Evolutionary conservation across 2,888 invertebrate genomes (phyloP).

Genomic region (Hydraecia micacea): DNA sequence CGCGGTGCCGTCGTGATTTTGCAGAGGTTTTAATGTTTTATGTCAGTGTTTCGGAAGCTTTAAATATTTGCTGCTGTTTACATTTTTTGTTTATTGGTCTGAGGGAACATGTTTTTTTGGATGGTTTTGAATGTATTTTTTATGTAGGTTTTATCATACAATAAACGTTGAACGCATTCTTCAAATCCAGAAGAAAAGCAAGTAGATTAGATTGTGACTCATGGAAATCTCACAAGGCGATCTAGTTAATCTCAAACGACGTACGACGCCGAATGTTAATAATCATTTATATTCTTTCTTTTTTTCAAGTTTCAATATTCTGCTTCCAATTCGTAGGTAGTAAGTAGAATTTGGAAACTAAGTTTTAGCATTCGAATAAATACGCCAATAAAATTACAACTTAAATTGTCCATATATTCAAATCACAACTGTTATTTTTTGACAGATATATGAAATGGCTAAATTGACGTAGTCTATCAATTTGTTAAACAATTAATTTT

Average conservation of each 20-base stretch:
- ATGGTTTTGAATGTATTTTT: neutral
- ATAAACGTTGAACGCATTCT: neutral
- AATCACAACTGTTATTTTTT: neutral
- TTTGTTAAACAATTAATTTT: neutral
- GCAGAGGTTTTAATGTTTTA: slow-evolving; percentile 44
- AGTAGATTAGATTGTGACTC: too few relatives aligned
- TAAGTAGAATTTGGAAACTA: neutral
- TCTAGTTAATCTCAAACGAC: neutral
- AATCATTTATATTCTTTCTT: neutral
- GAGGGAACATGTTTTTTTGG: neutral
- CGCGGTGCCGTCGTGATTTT: slow-evolving; percentile 31
- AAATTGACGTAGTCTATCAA: neutral
- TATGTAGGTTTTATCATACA: neutral
- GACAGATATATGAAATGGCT: neutral
- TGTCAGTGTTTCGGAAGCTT: slow-evolving; percentile 9
- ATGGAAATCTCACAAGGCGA: neutral
- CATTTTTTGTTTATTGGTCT: neutral
- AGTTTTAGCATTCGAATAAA: neutral
- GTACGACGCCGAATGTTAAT: neutral
- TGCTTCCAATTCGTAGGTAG: neutral
- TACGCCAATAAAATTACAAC: neutral
- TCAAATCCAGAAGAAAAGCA: neutral
- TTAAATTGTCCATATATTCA: neutral
- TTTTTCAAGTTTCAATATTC: neutral
- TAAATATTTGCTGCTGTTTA: neutral